Evolutionary conservation across 2,113 vertebrate genomes (phyloP).

Genomic region (Synodontis membranacea): DNA sequence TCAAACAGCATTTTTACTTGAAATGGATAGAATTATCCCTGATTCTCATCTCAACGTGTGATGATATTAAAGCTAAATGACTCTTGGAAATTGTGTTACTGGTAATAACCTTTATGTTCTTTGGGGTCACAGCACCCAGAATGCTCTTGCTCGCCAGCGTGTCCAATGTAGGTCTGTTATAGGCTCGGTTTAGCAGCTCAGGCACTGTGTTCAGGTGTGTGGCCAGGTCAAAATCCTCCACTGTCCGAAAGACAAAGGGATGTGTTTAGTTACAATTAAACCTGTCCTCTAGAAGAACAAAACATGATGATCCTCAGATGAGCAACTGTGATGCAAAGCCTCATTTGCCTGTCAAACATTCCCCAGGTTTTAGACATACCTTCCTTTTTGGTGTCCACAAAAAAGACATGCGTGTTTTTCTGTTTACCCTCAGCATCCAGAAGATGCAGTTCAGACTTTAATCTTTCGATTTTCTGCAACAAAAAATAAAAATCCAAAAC

Average conservation of each 20-base stretch:
- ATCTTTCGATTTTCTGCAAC: constrained; percentile 92
- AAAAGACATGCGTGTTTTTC: constrained; percentile 83
- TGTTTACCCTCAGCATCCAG: constrained; percentile 82
- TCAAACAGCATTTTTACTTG: no score
- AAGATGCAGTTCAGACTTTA: constrained; percentile 94
- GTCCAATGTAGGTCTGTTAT: constrained; percentile 86
- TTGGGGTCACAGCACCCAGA: constrained; percentile 71
- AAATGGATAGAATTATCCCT: no score
- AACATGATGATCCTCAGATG: background rate
- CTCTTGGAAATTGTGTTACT: background rate
- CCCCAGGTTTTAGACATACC: constrained; percentile 66
- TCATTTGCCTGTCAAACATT: background rate
- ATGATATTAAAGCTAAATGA: background rate
- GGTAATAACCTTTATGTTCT: constrained; percentile 71
- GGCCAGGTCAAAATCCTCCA: constrained; percentile 83
- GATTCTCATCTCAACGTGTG: no score
- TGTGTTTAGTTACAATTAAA: background rate
- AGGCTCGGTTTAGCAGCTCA: constrained; percentile 82
- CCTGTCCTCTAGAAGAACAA: background rate
- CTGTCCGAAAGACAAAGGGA: constrained; percentile 63
- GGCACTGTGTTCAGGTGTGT: constrained; percentile 82
- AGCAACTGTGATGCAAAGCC: background rate
- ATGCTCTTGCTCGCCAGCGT: constrained; percentile 79
- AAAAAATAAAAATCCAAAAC: constrained; percentile 11
- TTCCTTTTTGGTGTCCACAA: constrained; percentile 84